Evolutionary conservation across 2,888 invertebrate species (phyloP).

Genomic region (Drosophila meridiana): DNA sequence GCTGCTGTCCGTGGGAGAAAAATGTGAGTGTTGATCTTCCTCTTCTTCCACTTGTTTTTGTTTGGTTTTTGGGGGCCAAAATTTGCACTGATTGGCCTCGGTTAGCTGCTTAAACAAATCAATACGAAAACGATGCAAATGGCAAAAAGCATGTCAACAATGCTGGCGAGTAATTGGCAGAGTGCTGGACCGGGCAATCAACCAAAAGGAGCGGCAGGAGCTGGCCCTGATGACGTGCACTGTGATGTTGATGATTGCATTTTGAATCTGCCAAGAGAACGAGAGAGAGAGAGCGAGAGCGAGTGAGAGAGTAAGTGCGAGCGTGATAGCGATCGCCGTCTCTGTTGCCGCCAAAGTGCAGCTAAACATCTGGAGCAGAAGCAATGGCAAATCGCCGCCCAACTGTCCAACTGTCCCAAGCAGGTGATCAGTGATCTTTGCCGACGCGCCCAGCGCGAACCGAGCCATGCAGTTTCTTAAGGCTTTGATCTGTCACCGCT

Average conservation of each 20-base stretch:
- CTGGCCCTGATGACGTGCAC: conserved; percentile 57
- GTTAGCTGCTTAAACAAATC: conserved; percentile 70
- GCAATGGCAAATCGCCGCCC: conserved; percentile 53
- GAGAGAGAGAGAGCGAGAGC: neutral
- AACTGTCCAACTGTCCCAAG: conserved; percentile 42
- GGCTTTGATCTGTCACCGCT: conserved; percentile 75
- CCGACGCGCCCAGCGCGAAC: conserved; percentile 51
- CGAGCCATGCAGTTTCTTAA: neutral
- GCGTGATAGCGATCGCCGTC: conserved; percentile 63
- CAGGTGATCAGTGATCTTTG: conserved; percentile 75
- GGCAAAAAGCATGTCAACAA: conserved; percentile 77
- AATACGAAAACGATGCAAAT: conserved; percentile 80
- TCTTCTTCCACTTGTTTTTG: neutral
- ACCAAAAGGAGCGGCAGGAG: conserved; percentile 21
- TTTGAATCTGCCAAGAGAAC: conserved; percentile 29
- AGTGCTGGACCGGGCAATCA: conserved; percentile 40
- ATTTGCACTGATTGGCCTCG: conserved; percentile 52
- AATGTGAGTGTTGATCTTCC: conserved; percentile 51
- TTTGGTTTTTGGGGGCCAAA: conserved; percentile 46
- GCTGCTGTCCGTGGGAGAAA: conserved; percentile 76
- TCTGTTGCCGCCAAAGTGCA: conserved; percentile 71
- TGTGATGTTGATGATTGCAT: conserved; percentile 75
- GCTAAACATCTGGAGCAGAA: conserved; percentile 78
- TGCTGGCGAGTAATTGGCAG: conserved; percentile 79
- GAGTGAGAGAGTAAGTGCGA: conserved; percentile 16